A percentile compares a stretch with the other conserved stretches of the same genome.
Evolutionary conservation across 2,888 invertebrate genomes (phyloP).

Genomic region (Drosophila sordidula): DNA sequence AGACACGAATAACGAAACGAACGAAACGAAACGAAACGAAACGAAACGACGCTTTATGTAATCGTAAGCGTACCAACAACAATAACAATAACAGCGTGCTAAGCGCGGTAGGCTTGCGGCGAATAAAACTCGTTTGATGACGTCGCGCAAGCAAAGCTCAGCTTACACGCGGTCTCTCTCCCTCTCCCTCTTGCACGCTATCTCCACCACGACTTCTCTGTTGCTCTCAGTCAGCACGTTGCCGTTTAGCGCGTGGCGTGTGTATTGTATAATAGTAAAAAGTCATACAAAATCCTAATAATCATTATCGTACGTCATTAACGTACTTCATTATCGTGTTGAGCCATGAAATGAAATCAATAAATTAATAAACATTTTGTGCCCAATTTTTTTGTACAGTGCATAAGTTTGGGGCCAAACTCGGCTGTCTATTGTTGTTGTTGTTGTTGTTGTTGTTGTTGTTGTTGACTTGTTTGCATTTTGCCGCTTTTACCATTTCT

Average conservation of each 20-base stretch:
- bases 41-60: conserved; percentile 65
- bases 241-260: conserved; percentile 45
- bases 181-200: conserved; percentile 15
- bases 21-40: conserved; percentile 24
- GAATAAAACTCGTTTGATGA: conserved; percentile 73
- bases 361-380: conserved; percentile 73
- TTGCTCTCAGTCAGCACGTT: conserved; percentile 42
- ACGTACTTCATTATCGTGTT: conserved; percentile 36
- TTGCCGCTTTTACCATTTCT: conserved; percentile 83
- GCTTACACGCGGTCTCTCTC: conserved; percentile 39
- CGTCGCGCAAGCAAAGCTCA: conserved; percentile 55
- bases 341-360: conserved; percentile 62
- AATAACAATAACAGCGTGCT: conserved; percentile 30
- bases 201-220: neutral
- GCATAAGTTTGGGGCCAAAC: conserved; percentile 60
- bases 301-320: conserved; percentile 26
- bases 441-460: conserved; percentile 32
- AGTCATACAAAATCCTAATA: conserved; percentile 24
- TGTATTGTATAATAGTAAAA: conserved; percentile 71
- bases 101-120: conserved; percentile 27
- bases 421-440: conserved; percentile 29
- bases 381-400: conserved; percentile 65
- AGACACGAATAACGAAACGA: conserved; percentile 42
- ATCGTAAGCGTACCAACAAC: conserved; percentile 49
- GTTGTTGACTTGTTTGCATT: conserved; percentile 71